Evolutionary conservation across 30 jellyfish, hydroid and myxozoan genomes (phyloP).

Genomic region (Chrysaora quinquecirrha): DNA sequence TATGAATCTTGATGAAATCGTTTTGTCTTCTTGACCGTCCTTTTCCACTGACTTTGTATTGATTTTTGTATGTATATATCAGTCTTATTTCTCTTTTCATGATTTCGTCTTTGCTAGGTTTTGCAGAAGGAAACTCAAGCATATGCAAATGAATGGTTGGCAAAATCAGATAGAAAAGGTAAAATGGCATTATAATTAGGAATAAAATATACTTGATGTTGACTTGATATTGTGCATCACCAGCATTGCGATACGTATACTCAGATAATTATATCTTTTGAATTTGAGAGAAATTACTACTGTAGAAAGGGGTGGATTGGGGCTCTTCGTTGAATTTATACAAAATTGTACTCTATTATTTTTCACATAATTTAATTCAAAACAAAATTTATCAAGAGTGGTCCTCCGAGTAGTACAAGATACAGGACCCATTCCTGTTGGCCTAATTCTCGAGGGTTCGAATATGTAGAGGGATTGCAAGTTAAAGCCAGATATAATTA

Average conservation of each 20-base stretch:
- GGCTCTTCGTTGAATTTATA: neutral
- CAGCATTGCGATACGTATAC: no score
- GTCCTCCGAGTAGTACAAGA: no score
- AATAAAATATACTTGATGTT: neutral
- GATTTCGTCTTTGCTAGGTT: neutral
- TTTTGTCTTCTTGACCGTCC: no score
- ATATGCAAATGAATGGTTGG: neutral
- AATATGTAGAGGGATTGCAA: no score
- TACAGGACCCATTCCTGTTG: no score
- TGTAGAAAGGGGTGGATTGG: neutral
- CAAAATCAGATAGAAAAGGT: neutral
- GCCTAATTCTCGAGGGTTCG: no score
- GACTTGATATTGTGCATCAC: no score
- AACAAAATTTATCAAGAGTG: neutral
- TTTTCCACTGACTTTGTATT: neutral
- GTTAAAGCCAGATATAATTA: no score
- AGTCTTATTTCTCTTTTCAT: neutral
- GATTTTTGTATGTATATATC: neutral
- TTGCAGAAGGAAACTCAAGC: neutral
- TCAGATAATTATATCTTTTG: neutral
- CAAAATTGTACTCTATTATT: no score
- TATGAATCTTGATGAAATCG: no score
- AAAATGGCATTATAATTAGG: neutral
- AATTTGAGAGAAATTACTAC: neutral
- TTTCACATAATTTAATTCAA: neutral